Evolutionary conservation across 1,140 invertebrate genomes (phyloP), one percentile per base, ranked within the genome.

Genomic region (Caenorhabditis remanei): DNA sequence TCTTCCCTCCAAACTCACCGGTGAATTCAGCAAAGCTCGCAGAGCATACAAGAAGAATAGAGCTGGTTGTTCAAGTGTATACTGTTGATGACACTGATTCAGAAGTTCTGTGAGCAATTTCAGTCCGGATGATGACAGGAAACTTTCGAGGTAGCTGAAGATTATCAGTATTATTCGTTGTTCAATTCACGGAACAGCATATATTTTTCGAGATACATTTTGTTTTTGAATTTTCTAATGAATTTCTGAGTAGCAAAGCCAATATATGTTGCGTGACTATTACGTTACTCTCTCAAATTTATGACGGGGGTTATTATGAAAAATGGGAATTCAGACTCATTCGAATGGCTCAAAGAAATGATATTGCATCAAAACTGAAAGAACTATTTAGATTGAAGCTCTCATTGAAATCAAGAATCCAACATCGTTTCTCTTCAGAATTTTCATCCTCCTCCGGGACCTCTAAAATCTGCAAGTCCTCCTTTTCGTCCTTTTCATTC

Each of bases 11-110:
- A 3, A 21, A 87, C 86, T 83, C 16, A 87, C 86, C 75, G 67
- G 65, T 83, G 86, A 87, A 87, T 87, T 87, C 14, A 87, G 40
- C 32, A 87, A 40, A 40, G 86, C 86, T 40, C 86, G 21, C 8
- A 87, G 53, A 41, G 86, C 86, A 41, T 75, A 87, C 21, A 87
- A 43, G 40, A 87, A 75, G 83, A 84, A 84, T 19, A 84, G 21
- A 11, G 86, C 75, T 8, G 75, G 43, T 14, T 48, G 43, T 16
- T 83, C 41, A n/a, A 46, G 21, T 11, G 55, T 24, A 24, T 50
- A 48, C 43, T 48, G 75, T 19, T 84, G 67, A 43, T 87, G 82
- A 24, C 75, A 87, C 50, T 83, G 46, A 58, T 61, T 87, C 16
- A 87, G 86, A 46, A 56, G 55, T 8, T 55, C 53, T 9, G 46